Evolutionary conservation across 2,797 vertebrate species (phyloP).

Genomic region (Lophotriccus pileatus): DNA sequence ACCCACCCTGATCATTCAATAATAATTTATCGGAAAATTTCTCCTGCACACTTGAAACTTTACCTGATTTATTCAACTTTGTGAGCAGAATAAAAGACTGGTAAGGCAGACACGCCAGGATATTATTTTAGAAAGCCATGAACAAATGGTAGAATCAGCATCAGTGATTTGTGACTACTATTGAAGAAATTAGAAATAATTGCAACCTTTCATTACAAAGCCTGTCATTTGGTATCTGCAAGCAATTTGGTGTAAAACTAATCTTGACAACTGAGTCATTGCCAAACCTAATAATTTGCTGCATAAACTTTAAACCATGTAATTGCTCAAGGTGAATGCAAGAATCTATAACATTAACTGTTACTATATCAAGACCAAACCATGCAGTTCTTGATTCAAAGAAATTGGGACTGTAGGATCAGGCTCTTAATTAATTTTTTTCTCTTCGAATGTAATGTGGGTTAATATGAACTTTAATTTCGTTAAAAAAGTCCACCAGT

Average conservation of each 20-base stretch:
- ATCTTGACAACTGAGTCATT: conserved; percentile 38
- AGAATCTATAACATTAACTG: background rate
- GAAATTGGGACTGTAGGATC: background rate
- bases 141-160: conserved; percentile 23
- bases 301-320: conserved; percentile 34
- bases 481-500: background rate
- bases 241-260: conserved; percentile 58
- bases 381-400: background rate
- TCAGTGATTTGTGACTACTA: conserved; percentile 28
- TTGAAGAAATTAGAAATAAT: conserved; percentile 63
- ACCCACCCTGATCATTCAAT: background rate
- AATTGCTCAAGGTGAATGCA: conserved; percentile 42
- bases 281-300: conserved; percentile 38
- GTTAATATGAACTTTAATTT: background rate
- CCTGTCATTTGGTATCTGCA: conserved; percentile 60
- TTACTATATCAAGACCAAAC: background rate
- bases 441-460: background rate
- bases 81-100: background rate
- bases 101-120: background rate
- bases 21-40: background rate
- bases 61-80: background rate
- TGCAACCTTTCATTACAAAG: conserved; percentile 49
- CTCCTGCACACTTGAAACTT: background rate
- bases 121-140: conserved; percentile 11
- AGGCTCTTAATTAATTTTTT: background rate